Percentiles rank a stretch among this genome's conserved stretches.
Conservation (phyloP, 53 echinoderm and acorn worm genomes). For the Hippasteria phrygiana region DNA sequence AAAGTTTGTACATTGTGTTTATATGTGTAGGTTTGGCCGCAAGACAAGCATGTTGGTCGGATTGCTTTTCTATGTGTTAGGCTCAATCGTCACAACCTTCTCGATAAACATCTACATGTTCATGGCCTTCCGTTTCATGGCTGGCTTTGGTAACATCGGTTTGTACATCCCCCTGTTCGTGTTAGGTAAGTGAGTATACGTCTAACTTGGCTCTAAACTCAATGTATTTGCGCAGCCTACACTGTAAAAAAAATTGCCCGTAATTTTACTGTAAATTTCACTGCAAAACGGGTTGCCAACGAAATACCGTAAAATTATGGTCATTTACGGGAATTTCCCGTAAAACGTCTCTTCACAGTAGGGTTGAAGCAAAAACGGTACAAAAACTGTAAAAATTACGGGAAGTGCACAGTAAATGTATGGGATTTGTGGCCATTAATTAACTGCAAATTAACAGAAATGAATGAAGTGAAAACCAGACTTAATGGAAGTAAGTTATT, state of each 20-base stretch:
- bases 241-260: no score
- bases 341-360: not conserved
- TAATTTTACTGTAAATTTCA: no score
- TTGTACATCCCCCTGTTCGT: constrained; percentile 44
- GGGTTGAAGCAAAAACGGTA: no score
- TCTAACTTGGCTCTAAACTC: not conserved
- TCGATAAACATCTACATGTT: constrained; percentile 59
- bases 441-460: no score
- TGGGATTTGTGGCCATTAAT: no score
- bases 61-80: not conserved
- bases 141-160: constrained; percentile 43
- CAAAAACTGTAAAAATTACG: no score
- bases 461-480: no score
- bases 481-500: not conserved
- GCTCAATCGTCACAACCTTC: not conserved
- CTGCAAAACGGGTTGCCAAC: no score
- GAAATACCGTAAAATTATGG: no score
- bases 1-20: not conserved
- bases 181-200: constrained; percentile 44
- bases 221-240: not conserved
- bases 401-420: no score
- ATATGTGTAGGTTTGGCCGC: constrained; percentile 46
- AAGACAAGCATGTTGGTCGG: constrained; percentile 24
- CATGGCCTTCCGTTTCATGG: constrained; percentile 51
- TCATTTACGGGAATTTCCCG: not conserved